Base-by-base conservation (phyloP, 2,888 invertebrate genomes). In the Cantharis lateralis region DNA sequence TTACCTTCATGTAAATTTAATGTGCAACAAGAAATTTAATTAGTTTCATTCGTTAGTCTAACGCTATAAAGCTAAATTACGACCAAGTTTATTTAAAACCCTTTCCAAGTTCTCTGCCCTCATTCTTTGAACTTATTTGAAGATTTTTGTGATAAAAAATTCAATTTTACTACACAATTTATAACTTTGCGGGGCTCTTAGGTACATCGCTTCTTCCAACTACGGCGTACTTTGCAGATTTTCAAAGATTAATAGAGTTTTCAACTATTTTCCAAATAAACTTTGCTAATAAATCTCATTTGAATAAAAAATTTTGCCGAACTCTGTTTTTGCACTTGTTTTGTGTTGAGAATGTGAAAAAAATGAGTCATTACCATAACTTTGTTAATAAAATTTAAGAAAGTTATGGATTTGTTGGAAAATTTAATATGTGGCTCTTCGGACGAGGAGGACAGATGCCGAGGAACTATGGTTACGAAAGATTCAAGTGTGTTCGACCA, bases 191-290 rank as follows among this genome's bases (percentile, higher is more conserved):
- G 64, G 24, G 64, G 20, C 24, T 66, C 64, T 66, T 66, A 20
- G 64, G 24, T 48, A 48, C 48, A 48, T 48, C 24, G 64, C 64
- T 66, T 20, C 20, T 48, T 32, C 48, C 4, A 48, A n/a, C 48
- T 48, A n/a, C 48, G 62, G 28, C 68, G 69, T 74, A 69, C 63
- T 70, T 70, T 20, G 68, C 15, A 71, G 71, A 75, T 71, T 71
- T 71, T 68, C 68, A 74, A 74, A 75, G 75, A 75, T 75, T 75
- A 75, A 75, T 75, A 71, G 71, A 75, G 75, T 75, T 75, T 71
- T 66, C 16, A 75, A 74, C 63, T 74, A 74, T 74, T 74, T 74
- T 61, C 24, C 62, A 70, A 74, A 74, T 74, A 74, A 75, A 75
- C 68, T 75, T 75, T 71, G 62, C 75, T 75, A 71, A 75, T 71